Base-by-base conservation (phyloP, 1,140 invertebrate species). In the Drosophila punjabiensis region DNA sequence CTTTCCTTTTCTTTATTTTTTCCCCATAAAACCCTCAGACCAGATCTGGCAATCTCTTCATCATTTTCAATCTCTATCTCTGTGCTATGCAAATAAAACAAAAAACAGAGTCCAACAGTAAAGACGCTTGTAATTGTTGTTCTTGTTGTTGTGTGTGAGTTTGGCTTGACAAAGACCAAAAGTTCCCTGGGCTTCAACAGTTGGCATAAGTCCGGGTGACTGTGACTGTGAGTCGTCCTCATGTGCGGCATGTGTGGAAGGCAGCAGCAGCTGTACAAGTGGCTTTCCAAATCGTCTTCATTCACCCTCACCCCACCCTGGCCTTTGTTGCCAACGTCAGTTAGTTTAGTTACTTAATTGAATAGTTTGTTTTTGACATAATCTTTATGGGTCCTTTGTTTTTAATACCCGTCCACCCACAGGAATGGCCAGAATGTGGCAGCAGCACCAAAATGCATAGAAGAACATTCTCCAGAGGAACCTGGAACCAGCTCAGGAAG, bases 351-450 rank as follows among this genome's bases (percentile, higher is more conserved):
- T 89, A 89, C 85, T 89, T 89, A 89, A 89, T 89, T 89, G 85
- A 89, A 89, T 89, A 89, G 85, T 90, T 89, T 89, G 85, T 90
- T 89, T 89, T 89, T 89, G 85, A 89, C 85, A 89, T 89, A 90
- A 89, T 89, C 85, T 90, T 89, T 90, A 89, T 85, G 85, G 86
- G 86, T 76, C 86, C 65, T 89, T 89, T 89, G 85, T 89, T 89
- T 89, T 89, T 81, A 85, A 88, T 85, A 70, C 75, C 77, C 73
- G 62, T 77, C 67, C 75, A 48, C 47, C 67, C 69, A 71, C 76
- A 48, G 28, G 55, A 47, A 65, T 39, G 56, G 18, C 39, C 56
- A 47, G 47, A 24, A 68, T 50, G 20, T 56, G 56, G 41, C 66
- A 47, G 37, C 18, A 55, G n/a, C 59, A 32, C 50, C 50, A 30